A percentile compares a stretch with the other conserved stretches of the same genome.
Conservation (phyloP, 1,140 invertebrate species). For the Streblospio benedicti region DNA sequence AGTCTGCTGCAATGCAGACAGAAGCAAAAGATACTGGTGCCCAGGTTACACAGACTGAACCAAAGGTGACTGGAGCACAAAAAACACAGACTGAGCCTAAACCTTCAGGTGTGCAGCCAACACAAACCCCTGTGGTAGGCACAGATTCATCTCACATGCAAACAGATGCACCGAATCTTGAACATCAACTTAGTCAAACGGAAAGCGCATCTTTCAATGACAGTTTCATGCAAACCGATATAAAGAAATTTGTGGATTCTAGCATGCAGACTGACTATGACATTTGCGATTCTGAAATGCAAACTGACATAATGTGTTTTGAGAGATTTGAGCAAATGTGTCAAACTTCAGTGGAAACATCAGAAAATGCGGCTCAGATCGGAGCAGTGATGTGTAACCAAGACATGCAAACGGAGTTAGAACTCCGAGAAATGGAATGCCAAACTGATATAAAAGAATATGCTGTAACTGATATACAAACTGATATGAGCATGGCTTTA, state of each 20-base stretch:
- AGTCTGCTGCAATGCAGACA: too few relatives aligned
- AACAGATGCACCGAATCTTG: not conserved
- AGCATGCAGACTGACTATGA: not conserved
- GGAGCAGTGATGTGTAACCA: not conserved
- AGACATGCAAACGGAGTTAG: not conserved
- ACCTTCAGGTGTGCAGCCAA: too few relatives aligned
- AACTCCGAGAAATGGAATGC: not conserved
- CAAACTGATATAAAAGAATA: not conserved
- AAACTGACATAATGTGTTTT: not conserved
- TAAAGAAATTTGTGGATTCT: not conserved
- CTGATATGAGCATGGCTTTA: not conserved
- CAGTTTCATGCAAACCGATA: not conserved
- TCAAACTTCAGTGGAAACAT: not conserved
- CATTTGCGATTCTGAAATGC: not conserved
- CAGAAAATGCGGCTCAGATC: not conserved
- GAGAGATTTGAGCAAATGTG: not conserved
- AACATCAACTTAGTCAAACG: not conserved
- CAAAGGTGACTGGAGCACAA: too few relatives aligned
- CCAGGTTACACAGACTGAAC: too few relatives aligned
- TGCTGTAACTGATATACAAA: not conserved
- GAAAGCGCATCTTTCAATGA: not conserved
- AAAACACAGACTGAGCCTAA: too few relatives aligned
- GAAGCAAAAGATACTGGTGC: too few relatives aligned
- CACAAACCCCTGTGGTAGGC: too few relatives aligned
- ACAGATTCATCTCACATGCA: too few relatives aligned